phyloP scores from a whole-genome alignment of 1,140 invertebrate genomes.

The Hyposmocoma kahamanoa region DNA sequence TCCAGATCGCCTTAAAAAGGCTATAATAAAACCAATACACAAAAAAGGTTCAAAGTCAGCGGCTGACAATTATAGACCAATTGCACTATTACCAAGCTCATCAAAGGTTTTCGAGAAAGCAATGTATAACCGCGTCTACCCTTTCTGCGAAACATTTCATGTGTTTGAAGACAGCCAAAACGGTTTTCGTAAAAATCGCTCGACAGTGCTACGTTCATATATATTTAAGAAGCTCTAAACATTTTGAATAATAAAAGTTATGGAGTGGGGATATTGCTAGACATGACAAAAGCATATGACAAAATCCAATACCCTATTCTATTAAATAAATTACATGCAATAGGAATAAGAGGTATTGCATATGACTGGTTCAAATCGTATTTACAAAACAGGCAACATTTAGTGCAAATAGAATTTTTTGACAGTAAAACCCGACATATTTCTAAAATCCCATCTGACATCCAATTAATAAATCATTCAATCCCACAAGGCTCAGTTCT shows the following conservation, averaged over 20 bases:
- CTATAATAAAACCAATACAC: not conserved
- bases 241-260: too few species aligned
- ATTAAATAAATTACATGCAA: not conserved
- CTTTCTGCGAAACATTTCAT: not conserved
- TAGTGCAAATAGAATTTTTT: not conserved
- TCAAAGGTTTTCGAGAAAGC: not conserved
- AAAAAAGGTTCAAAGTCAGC: not conserved
- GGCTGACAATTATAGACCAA: not conserved
- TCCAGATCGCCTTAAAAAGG: not conserved
- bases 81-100: not conserved
- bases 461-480: not conserved
- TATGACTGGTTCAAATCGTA: conserved; percentile 4
- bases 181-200: too few species aligned
- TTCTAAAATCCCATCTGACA: not conserved
- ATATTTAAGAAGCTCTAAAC: too few species aligned
- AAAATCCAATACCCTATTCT: not conserved
- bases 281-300: conserved; percentile 8
- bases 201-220: too few species aligned
- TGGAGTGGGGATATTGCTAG: conserved; percentile 3
- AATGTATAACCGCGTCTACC: not conserved
- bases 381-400: not conserved
- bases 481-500: not conserved
- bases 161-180: too few species aligned
- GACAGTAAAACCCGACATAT: conserved; percentile 1
- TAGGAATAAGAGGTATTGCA: not conserved